Evolutionary conservation across 2,113 vertebrate species (phyloP), one percentile per base, ranked within the genome.

Genomic region (Heptranchias perlo): DNA sequence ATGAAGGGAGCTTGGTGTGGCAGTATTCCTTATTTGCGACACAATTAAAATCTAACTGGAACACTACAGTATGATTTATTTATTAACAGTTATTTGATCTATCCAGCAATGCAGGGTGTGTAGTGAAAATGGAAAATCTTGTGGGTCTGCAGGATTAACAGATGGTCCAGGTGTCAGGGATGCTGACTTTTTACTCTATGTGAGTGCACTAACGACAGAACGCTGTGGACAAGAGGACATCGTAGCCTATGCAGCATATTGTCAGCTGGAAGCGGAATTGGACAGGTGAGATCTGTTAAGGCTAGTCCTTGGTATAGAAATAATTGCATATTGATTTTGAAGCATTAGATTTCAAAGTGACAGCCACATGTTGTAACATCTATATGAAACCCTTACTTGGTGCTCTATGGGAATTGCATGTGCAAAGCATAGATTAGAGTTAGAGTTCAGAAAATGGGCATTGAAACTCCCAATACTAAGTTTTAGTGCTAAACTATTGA

Each of bases 241-340:
- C 65, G 99, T 99, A 96, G 99, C 99, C 0, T 99, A 99, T 4
- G 99, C 99, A 89, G 99, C 99, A 3, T 99, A 99, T 97, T 99
- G 99, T 97, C 99, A 99, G 13, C 98, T 99, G 97, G 99, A 99
- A 97, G 98, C 98, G 7, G 98, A 98, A 97, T 98, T 98, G 96
- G 99, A 99, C 98, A 99, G 99, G 99, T 98, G 96, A 97, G 87
- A 65, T 39, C 25, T 31, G 47, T 8, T 95, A 23, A 44, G 62
- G 44, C 14, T 49, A 67, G 21, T 31, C 28, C 31, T 69, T 95
- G 65, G 5, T 39, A 18, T 10, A 8, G 39, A 62, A 91, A 23
- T 62, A 62, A 93, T 62, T 92, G 44, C 10, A 94, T 25, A n/a
- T 64, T 14, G 39, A 67, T 67, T 95, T 69, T 3, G 21, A 13